Conservation (phyloP, 2,888 invertebrate genomes). For the Blastobasis adustella region DNA sequence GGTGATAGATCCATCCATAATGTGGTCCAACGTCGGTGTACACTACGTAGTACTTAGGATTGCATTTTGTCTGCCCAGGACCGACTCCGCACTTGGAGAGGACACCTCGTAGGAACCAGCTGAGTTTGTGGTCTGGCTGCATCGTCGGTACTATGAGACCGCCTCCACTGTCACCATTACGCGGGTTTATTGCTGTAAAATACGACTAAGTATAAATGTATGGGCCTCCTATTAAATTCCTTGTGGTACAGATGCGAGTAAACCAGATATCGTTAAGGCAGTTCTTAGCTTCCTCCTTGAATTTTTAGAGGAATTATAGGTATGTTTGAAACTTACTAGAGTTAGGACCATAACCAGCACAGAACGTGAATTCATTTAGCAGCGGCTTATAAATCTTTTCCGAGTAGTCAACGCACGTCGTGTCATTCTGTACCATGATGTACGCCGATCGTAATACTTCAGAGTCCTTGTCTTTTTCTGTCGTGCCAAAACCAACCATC, state of each 20-base stretch:
- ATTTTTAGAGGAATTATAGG: no score
- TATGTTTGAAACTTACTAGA: slow-evolving; percentile 29
- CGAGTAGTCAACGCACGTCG: slow-evolving; percentile 62
- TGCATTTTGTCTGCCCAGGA: slow-evolving; percentile 33
- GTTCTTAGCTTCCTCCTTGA: no score
- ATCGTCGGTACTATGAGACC: slow-evolving; percentile 65
- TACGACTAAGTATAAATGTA: neutral
- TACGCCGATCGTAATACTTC: slow-evolving; percentile 60
- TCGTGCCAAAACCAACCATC: slow-evolving; percentile 76
- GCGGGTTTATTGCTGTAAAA: slow-evolving; percentile 65
- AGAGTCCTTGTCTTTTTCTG: slow-evolving; percentile 70
- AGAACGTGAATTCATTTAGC: slow-evolving; percentile 76
- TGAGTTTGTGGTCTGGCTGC: slow-evolving; percentile 48
- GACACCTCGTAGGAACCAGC: slow-evolving; percentile 57
- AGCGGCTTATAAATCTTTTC: slow-evolving; percentile 64
- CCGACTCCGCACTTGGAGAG: slow-evolving; percentile 55
- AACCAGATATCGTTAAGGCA: no score
- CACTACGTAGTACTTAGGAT: slow-evolving; percentile 49
- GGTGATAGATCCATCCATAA: slow-evolving; percentile 58
- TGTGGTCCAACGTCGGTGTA: slow-evolving; percentile 60
- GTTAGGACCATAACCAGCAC: slow-evolving; percentile 76
- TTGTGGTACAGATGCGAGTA: no score
- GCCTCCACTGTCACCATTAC: slow-evolving; percentile 79
- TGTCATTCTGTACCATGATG: slow-evolving; percentile 65
- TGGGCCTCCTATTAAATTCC: no score